A percentile compares a stretch with the other conserved stretches of the same genome.
These are phyloP conservation scores for Ophraella communa DNA, from an alignment of 2,888 invertebrate genomes.

Conservation along the genomic window DNA sequence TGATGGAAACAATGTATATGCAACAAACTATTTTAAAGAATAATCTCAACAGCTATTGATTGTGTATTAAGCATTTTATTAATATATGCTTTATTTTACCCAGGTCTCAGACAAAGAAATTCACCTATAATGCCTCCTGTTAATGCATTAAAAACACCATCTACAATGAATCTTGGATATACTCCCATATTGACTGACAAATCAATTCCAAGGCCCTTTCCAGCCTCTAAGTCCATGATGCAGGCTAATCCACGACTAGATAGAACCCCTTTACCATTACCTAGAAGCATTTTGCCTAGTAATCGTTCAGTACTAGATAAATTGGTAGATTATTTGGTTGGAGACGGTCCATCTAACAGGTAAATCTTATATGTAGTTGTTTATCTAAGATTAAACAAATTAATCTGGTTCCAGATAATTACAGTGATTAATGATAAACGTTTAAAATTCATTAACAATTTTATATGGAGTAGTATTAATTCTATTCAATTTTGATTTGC, in stretches of 20 bases:
- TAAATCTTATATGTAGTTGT: too few species aligned
- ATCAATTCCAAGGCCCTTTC: neutral
- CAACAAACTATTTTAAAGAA: too few species aligned
- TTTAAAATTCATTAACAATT: too few species aligned
- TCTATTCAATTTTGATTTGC: too few species aligned
- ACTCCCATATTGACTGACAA: neutral
- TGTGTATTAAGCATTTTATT: too few species aligned
- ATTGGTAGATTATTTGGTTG: conserved; percentile 91
- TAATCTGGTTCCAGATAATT: too few species aligned
- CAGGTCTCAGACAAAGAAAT: conserved; percentile 40
- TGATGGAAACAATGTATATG: too few species aligned
- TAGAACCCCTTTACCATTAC: conserved; percentile 61
- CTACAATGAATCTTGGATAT: neutral
- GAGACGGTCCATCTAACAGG: conserved; percentile 93
- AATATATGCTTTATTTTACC: conserved; percentile 13
- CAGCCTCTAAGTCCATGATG: neutral
- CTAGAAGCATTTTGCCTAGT: conserved; percentile 75
- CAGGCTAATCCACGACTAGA: neutral
- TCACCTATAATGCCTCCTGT: conserved; percentile 8
- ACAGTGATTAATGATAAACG: too few species aligned
- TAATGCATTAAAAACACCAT: conserved; percentile 9
- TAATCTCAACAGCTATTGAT: too few species aligned
- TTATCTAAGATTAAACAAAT: too few species aligned
- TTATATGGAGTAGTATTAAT: too few species aligned
- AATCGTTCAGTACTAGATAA: conserved; percentile 85